Percentiles rank a stretch among this genome's conserved stretches.
phyloP scores from a whole-genome alignment of 1,140 invertebrate species.

The Pogonomyrmex californicus region DNA sequence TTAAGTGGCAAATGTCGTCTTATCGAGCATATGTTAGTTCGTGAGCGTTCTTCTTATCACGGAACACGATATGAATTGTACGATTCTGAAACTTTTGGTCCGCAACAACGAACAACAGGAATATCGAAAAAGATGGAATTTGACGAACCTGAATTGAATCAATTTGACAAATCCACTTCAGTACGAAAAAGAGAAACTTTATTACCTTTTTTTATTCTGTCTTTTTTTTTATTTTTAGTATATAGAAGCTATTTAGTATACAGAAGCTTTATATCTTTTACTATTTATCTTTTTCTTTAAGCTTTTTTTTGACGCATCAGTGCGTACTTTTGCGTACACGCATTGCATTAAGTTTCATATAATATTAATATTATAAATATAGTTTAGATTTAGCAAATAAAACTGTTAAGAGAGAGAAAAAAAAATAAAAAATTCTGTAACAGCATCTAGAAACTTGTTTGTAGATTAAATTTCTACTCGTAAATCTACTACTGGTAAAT shows the following conservation, averaged over 20 bases:
- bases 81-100: slow-evolving; percentile 74
- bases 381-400: background rate
- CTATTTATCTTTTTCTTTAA: background rate
- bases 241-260: background rate
- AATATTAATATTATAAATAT: background rate
- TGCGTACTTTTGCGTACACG: background rate
- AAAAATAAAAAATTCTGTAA: background rate
- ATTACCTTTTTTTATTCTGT: background rate
- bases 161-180: background rate
- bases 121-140: background rate
- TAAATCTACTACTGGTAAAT: background rate
- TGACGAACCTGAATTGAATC: background rate
- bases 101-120: background rate
- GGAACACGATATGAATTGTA: slow-evolving; percentile 86
- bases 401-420: background rate
- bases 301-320: background rate
- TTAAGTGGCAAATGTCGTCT: slow-evolving; percentile 89
- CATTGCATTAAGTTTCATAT: background rate
- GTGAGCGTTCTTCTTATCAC: slow-evolving; percentile 78
- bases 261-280: background rate
- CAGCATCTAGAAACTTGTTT: background rate
- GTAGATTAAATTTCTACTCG: background rate
- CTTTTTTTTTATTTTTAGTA: background rate
- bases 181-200: background rate
- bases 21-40: slow-evolving; percentile 88